A percentile compares a stretch with the other conserved stretches of the same genome.
These are phyloP conservation scores for Hippoglossus hippoglossus DNA, from an alignment of 2,797 vertebrate genomes.

Conservation along the genomic window DNA sequence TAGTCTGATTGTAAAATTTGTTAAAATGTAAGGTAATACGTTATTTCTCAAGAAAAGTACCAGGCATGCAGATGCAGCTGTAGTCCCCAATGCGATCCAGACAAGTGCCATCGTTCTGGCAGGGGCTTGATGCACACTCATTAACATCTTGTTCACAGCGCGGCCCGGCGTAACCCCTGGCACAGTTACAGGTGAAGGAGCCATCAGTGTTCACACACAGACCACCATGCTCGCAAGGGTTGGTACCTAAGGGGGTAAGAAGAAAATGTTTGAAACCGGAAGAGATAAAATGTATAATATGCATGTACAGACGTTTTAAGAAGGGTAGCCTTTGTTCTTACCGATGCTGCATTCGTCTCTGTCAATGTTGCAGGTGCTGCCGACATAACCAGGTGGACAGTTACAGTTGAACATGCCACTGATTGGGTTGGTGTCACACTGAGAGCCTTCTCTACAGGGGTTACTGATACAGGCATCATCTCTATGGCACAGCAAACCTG, in stretches of 20 bases:
- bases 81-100: constrained; percentile 95
- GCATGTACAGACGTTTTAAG: neutral
- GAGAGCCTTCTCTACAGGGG: constrained; percentile 85
- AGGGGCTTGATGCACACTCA: constrained; percentile 92
- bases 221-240: constrained; percentile 93
- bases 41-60: constrained; percentile 45
- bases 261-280: neutral
- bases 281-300: neutral
- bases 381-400: constrained; percentile 84
- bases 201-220: constrained; percentile 94
- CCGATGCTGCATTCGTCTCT: constrained; percentile 87
- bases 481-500: constrained; percentile 86
- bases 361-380: constrained; percentile 84
- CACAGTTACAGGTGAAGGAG: constrained; percentile 93
- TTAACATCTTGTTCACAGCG: constrained; percentile 96
- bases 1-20: neutral
- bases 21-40: neutral
- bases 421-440: constrained; percentile 88
- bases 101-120: constrained; percentile 95
- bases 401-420: constrained; percentile 88
- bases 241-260: constrained; percentile 83
- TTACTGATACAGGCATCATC: constrained; percentile 87
- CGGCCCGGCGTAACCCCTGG: constrained; percentile 89
- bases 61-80: constrained; percentile 93
- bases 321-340: constrained; percentile 54